phyloP scores from a whole-genome alignment of 2,888 invertebrate genomes.

The Hybos culiciformis region DNA sequence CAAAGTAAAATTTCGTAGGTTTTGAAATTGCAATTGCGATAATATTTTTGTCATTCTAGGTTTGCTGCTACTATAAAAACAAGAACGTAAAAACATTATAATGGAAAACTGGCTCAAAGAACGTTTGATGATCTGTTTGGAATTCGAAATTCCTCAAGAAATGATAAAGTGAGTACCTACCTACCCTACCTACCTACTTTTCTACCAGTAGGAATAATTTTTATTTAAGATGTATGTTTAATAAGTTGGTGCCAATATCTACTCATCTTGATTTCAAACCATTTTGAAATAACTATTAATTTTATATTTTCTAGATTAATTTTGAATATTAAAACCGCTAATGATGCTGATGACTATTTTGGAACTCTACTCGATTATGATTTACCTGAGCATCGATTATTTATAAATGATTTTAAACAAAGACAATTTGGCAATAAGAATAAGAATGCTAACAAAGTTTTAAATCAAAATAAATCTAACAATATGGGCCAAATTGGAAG shows the following conservation, averaged over 20 bases:
- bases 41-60: too few relatives aligned
- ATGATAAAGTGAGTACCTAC: conserved; percentile 48
- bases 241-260: not conserved
- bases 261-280: too few relatives aligned
- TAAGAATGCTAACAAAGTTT: not conserved
- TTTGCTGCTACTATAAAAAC: too few relatives aligned
- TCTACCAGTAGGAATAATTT: not conserved
- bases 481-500: not conserved
- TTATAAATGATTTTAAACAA: conserved; percentile 47
- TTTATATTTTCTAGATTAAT: conserved; percentile 47
- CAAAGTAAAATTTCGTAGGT: too few relatives aligned
- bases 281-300: not conserved
- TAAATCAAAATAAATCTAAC: not conserved
- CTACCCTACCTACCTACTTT: too few relatives aligned
- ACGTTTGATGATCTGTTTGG: conserved; percentile 48
- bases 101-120: conserved; percentile 56
- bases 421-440: conserved; percentile 37
- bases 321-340: conserved; percentile 51
- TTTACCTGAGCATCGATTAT: conserved; percentile 50
- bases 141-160: conserved; percentile 55
- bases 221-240: too few relatives aligned
- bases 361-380: conserved; percentile 55
- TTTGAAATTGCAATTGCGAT: too few relatives aligned
- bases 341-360: conserved; percentile 66
- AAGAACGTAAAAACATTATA: too few relatives aligned